Conservation (phyloP, 2,113 vertebrate species). For the Progne subis region DNA sequence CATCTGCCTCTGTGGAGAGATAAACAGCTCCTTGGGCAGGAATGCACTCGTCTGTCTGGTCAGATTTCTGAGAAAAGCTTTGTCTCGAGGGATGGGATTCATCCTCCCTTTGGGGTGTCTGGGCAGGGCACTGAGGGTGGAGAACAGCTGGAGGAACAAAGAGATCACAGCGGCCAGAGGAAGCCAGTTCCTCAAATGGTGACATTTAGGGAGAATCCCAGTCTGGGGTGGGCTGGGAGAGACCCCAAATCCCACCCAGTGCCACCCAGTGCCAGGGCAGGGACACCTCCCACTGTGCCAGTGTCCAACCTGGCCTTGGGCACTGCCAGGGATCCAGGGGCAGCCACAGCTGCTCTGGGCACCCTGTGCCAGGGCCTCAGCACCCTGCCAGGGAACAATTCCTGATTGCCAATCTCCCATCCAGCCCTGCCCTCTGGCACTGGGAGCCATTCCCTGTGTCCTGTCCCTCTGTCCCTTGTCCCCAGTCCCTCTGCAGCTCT, state of each 20-base stretch:
- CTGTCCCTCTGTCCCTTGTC: no score
- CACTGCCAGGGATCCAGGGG: neutral
- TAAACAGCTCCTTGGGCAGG: neutral
- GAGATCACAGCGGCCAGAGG: no score
- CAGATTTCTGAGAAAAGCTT: neutral
- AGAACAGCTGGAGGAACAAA: neutral
- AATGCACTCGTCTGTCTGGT: neutral
- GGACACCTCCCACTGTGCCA: neutral
- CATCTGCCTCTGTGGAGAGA: neutral
- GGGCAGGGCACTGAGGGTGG: fast-evolving
- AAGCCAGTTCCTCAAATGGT: neutral
- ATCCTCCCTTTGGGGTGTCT: neutral
- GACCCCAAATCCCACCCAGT: fast-evolving
- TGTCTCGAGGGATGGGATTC: neutral
- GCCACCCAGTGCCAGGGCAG: neutral
- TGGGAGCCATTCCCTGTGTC: no score
- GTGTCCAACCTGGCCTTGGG: neutral
- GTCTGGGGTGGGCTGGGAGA: fast-evolving
- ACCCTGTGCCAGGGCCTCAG: no score
- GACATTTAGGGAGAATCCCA: neutral
- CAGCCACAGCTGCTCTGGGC: no score
- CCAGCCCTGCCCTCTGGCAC: no score
- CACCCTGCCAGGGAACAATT: no score
- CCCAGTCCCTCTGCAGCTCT: no score
- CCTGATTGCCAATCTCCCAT: no score